Base-by-base conservation (phyloP, 2,797 vertebrate species). In the Myotis vivesi region DNA sequence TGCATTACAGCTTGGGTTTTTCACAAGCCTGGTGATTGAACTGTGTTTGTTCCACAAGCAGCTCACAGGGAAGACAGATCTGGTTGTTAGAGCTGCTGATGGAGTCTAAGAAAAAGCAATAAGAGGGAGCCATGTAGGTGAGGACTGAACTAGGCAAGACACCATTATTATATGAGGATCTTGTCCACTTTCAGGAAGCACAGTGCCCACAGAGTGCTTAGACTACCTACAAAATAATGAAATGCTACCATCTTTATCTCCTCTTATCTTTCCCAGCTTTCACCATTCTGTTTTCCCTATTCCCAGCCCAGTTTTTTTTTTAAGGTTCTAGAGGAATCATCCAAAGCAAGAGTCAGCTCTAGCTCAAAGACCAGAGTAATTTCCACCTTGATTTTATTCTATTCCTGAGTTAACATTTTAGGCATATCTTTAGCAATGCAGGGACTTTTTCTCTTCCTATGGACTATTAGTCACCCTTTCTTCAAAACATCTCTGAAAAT, bases 401-500 rank as follows among this genome's bases (percentile, higher is more conserved):
- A 6, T 69, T 38, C 20, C 69, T 75, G 11, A 72, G 66, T 72
- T 92, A 87, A 82, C 16, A 81, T 79, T 94, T 90, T 69, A 51
- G 72, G 51, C 49, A 51, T 25, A 51, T 41, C 22, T 6, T 77
- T n/a, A 81, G 46, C 38, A 72, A 49, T 28, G 7, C 6, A 51
- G 23, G 44, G 84, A 76, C n/a, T 23, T 57, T 80, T 84, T 76
- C 46, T 59, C 16, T 94, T 68, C 22, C n/a, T 85, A 2, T 59
- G 15, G 33, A 82, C n/a, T 69, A 1, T 76, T 53, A 91, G 19
- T 17, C 16, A 53, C 8, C 28, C 5, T 79, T 84, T 90, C 55
- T 66, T 46, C 46, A 89, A 94, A 92, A 33, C 23, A 89, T 62
- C 49, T 86, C 16, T 92, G 86, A 92, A 64, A 28, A 87, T 51